A percentile compares a stretch with the other conserved stretches of the same genome.
phyloP scores from a whole-genome alignment of 2,113 vertebrate genomes.

The Myotis davidii region DNA sequence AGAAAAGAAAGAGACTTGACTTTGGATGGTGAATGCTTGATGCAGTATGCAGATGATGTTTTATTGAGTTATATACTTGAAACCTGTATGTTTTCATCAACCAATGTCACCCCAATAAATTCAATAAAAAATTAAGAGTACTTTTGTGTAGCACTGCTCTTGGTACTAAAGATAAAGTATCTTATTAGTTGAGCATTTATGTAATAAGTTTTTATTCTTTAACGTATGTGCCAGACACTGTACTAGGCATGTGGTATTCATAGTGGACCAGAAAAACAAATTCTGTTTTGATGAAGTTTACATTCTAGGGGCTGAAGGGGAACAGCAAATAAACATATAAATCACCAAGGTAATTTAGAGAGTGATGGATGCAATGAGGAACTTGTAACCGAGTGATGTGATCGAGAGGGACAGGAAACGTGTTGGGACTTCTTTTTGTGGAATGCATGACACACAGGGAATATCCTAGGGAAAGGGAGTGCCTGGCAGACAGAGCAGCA shows the following conservation, averaged over 20 bases:
- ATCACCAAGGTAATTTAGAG: background rate
- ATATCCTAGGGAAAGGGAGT: too few species aligned
- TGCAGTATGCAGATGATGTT: too few species aligned
- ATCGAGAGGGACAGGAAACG: accelerated
- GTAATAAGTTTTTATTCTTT: background rate
- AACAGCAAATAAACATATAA: background rate
- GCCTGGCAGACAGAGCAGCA: background rate
- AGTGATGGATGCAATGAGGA: background rate
- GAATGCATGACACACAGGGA: background rate
- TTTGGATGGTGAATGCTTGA: too few species aligned
- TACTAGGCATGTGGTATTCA: background rate
- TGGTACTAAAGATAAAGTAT: background rate
- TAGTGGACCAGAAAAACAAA: background rate
- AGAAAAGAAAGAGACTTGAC: too few species aligned
- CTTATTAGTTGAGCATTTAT: background rate
- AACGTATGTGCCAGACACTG: background rate
- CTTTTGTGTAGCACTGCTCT: background rate
- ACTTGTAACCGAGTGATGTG: background rate
- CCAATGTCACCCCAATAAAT: too few species aligned
- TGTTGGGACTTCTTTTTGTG: background rate
- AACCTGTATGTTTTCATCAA: too few species aligned
- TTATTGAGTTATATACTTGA: too few species aligned
- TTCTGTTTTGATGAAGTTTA: background rate
- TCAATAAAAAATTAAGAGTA: background rate
- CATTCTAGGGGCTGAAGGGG: background rate